A percentile compares a stretch with the other conserved stretches of the same genome.
These are phyloP conservation scores for Tipula helvola DNA, from an alignment of 2,888 invertebrate genomes.

Conservation along the genomic window DNA sequence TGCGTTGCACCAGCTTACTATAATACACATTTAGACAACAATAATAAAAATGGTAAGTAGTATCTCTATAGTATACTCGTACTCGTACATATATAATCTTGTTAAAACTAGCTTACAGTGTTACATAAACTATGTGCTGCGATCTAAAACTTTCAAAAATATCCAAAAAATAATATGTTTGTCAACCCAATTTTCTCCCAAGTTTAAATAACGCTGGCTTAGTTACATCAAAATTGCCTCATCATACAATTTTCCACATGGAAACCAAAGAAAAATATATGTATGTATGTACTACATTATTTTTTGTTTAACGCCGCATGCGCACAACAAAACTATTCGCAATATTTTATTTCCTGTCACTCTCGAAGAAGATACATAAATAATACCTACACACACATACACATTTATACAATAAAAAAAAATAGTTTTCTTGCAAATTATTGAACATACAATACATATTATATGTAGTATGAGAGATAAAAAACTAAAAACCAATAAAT, in stretches of 20 bases:
- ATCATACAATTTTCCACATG: neutral
- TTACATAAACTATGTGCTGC: neutral
- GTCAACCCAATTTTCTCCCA: neutral
- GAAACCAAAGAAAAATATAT: neutral
- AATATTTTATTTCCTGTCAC: conserved; percentile 4
- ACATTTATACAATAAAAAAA: neutral
- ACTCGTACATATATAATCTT: neutral
- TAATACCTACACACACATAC: neutral
- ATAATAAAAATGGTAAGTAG: conserved; percentile 15
- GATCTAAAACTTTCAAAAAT: neutral
- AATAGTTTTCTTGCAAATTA: neutral
- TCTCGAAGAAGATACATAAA: neutral
- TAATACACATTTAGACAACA: conserved; percentile 10
- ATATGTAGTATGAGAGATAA: neutral
- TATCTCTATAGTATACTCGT: neutral
- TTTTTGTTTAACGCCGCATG: neutral
- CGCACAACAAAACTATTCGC: neutral
- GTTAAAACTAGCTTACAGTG: neutral
- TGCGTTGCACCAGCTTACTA: conserved; percentile 18
- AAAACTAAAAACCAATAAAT: neutral
- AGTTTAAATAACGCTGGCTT: neutral
- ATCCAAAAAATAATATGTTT: neutral
- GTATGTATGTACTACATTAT: neutral
- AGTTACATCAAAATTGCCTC: neutral
- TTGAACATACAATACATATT: neutral